Evolutionary conservation across 2,888 invertebrate genomes (phyloP), one percentile per base, ranked within the genome.

Genomic region (Cristatella mucedo): DNA sequence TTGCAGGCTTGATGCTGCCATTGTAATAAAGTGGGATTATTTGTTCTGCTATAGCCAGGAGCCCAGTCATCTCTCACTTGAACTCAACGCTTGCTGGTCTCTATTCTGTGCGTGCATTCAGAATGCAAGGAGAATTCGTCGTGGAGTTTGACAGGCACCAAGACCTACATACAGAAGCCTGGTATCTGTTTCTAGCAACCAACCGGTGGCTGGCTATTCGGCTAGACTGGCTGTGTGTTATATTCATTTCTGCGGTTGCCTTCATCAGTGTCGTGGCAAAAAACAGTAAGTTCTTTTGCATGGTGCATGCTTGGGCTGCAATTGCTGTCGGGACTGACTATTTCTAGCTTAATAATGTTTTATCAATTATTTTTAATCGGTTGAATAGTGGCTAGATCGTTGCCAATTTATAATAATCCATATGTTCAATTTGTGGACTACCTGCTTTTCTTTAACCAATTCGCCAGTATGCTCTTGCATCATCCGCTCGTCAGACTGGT

Each of bases 11-110:
- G n/a, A n/a, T n/a, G n/a, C n/a, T n/a, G n/a, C n/a, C n/a, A n/a
- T n/a, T n/a, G n/a, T n/a, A n/a, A 11, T 11, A 6, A 38, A 16
- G 11, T 19, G 7, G 13, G 18, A 22, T 5, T 29, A 33, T 37
- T 24, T 29, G 41, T 34, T 42, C 32, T 24, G 40, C 54, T 50
- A 9, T 68, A 83, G 83, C 80, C 46, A 78, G 87, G 44, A 87
- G 87, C 53, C 93, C 93, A 0, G 83, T 95, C n/a, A 93, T 89
- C 68, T 81, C 82, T 2, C 89, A 91, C 59, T 69, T 93, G 53
- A 83, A 79, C 56, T 82, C 87, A 20, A 78, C 85, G 0, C 70
- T 95, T 4, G 80, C 82, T 61, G 93, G 93, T 0, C 71, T 95
- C 45, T 76, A 84, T 0, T 89, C 89, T 0, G 87, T 95, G 34